Conservation (phyloP, 2,797 vertebrate genomes). For the Cossypha heuglini region DNA sequence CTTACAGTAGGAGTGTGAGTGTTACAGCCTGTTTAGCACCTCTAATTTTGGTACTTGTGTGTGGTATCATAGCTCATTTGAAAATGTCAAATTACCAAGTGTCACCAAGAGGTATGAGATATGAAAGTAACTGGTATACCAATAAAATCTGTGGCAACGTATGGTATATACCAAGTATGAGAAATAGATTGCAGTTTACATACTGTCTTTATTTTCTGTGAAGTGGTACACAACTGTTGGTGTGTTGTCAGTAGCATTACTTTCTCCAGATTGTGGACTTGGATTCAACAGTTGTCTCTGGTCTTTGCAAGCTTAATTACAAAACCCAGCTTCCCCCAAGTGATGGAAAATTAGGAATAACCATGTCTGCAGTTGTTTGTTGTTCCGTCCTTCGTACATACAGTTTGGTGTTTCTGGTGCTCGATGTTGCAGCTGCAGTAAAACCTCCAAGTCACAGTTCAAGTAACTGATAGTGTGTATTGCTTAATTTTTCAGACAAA, state of each 20-base stretch:
- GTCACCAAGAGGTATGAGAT: neutral
- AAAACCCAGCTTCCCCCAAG: neutral
- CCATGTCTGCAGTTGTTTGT: neutral
- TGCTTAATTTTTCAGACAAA: neutral
- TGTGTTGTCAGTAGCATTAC: neutral
- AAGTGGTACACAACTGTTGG: accelerated
- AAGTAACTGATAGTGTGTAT: neutral
- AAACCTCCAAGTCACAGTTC: neutral
- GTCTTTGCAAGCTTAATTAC: neutral
- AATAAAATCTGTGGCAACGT: neutral
- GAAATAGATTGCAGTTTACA: neutral
- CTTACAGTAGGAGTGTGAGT: accelerated
- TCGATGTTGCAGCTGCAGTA: neutral
- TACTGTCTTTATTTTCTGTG: neutral
- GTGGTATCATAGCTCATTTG: neutral
- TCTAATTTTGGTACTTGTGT: neutral
- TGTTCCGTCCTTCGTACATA: neutral
- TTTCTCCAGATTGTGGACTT: neutral
- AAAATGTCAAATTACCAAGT: neutral
- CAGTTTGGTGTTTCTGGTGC: accelerated
- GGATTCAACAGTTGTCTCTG: neutral
- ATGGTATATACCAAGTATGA: neutral
- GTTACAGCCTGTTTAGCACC: neutral
- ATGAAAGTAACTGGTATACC: neutral
- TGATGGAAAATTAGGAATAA: neutral